Conservation (phyloP, 92 coral and sea anemone genomes). For the Plumapathes pennacea region DNA sequence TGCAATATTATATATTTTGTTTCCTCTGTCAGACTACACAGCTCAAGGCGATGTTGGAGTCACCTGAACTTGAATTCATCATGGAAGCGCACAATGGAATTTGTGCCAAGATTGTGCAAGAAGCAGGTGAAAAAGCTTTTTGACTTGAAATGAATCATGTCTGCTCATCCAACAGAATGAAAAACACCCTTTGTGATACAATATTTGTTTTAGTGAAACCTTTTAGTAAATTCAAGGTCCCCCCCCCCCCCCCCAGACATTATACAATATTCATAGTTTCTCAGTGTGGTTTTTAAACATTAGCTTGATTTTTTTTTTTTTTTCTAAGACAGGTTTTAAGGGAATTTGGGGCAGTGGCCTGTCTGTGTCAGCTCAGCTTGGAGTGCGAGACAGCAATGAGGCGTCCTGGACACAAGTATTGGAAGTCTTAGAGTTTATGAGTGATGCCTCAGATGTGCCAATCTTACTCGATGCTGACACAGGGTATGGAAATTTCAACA, state of each 20-base stretch:
- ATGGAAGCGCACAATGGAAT: constrained; percentile 99
- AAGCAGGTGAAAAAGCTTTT: constrained; percentile 62
- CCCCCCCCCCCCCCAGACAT: neutral
- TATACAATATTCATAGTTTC: neutral
- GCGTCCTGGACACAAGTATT: constrained; percentile 99
- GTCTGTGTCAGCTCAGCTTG: constrained; percentile 95
- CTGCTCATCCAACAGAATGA: no score
- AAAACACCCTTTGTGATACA: neutral
- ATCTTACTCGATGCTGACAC: constrained; percentile 97
- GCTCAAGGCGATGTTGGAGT: constrained; percentile 80
- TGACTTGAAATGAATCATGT: neutral
- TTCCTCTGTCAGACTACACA: constrained; percentile 74
- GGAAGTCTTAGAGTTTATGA: constrained; percentile 97
- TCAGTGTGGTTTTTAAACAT: neutral
- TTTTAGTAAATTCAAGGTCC: neutral
- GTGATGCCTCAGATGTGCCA: constrained; percentile 95
- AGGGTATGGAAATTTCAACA: constrained; percentile 97
- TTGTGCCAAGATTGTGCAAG: constrained; percentile 96
- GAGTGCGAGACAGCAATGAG: constrained; percentile 97
- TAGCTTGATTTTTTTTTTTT: neutral
- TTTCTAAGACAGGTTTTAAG: constrained; percentile 96
- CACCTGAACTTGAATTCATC: constrained; percentile 89
- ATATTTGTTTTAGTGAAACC: neutral
- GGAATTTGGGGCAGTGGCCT: constrained; percentile 99
- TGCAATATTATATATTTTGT: no score